Conservation (phyloP, 1,140 invertebrate species). For the Drosophila mayri region DNA sequence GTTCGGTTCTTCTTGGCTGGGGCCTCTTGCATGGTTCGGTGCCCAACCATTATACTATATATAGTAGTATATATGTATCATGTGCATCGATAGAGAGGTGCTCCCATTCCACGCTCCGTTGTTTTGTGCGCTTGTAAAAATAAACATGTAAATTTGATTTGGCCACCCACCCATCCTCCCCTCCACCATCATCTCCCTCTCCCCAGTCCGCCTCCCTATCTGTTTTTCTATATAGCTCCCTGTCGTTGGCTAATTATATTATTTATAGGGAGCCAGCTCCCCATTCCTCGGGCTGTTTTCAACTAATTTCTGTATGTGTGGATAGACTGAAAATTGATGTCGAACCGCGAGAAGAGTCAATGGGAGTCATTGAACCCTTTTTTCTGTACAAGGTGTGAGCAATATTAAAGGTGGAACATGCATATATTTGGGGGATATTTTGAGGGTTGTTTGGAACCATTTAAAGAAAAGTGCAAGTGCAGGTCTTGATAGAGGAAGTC, state of each 20-base stretch:
- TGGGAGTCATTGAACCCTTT: constrained; percentile 65
- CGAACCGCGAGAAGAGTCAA: constrained; percentile 32
- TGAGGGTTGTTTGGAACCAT: constrained; percentile 1
- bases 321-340: constrained; percentile 36
- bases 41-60: constrained; percentile 26
- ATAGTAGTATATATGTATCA: constrained; percentile 14
- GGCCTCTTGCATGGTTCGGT: constrained; percentile 67
- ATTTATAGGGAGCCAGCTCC: constrained; percentile 25
- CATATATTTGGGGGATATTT: neutral
- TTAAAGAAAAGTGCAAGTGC: neutral
- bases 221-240: constrained; percentile 22
- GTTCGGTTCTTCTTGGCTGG: constrained; percentile 68
- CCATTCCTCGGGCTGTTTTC: constrained; percentile 31
- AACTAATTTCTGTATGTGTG: constrained; percentile 53
- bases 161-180: constrained; percentile 56
- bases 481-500: neutral
- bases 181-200: neutral
- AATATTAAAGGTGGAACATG: constrained; percentile 21
- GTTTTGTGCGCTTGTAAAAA: constrained; percentile 68
- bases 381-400: constrained; percentile 31
- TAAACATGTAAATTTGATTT: constrained; percentile 79
- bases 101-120: constrained; percentile 46
- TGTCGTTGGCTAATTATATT: constrained; percentile 70
- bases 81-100: constrained; percentile 44
- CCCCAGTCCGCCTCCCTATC: neutral